phyloP scores from a whole-genome alignment of 1,140 invertebrate species.

The Brachionus plicatilis region DNA sequence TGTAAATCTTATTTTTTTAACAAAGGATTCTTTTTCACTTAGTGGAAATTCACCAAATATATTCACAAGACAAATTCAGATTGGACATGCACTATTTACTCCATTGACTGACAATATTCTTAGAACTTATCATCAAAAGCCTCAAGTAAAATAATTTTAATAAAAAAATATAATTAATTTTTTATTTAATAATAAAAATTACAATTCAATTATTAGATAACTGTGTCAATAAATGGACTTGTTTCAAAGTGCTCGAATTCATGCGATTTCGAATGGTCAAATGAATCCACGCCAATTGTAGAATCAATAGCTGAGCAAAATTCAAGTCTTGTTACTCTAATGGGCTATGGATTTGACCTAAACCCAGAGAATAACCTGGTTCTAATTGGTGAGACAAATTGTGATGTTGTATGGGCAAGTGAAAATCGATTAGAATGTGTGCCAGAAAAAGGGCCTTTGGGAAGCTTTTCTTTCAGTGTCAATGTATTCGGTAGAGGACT shows the following conservation, averaged over 20 bases:
- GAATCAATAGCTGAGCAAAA: constrained; percentile 19
- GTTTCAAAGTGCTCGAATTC: constrained; percentile 41
- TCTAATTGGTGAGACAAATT: constrained; percentile 43
- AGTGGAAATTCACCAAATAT: neutral
- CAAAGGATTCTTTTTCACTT: neutral
- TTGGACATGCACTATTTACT: constrained; percentile 41
- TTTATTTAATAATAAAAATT: constrained; percentile 42
- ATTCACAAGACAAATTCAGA: neutral
- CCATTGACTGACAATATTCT: constrained; percentile 47
- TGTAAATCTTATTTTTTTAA: neutral
- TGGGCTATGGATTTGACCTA: constrained; percentile 35
- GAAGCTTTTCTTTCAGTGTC: constrained; percentile 43
- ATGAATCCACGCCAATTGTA: constrained; percentile 45
- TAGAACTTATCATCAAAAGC: constrained; percentile 43
- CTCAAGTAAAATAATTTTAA: constrained; percentile 40
- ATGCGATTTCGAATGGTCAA: constrained; percentile 41
- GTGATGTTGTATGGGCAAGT: constrained; percentile 41
- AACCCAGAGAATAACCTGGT: constrained; percentile 42
- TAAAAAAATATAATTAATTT: neutral
- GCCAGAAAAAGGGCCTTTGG: constrained; percentile 44
- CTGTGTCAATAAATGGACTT: constrained; percentile 46
- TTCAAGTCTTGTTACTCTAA: neutral
- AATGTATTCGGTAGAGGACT: constrained; percentile 43
- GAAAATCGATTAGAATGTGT: constrained; percentile 44
- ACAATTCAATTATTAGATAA: constrained; percentile 43